Evolutionary conservation across 2,113 vertebrate species (phyloP).

Genomic region (Noctilio leporinus): DNA sequence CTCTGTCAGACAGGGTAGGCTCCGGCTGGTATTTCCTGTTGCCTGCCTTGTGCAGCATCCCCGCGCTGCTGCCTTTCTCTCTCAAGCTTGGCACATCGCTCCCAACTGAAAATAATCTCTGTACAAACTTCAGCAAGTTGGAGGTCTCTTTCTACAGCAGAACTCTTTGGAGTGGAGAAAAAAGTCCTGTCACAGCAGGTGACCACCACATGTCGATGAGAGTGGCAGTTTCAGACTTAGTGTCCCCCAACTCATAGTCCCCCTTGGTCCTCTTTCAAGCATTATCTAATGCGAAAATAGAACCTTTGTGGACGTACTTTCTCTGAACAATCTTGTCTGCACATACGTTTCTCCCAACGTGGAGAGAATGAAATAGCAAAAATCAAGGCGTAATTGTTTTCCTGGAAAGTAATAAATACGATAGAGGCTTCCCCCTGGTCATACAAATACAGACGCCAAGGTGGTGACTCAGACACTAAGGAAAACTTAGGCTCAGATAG

Average conservation of each 20-base stretch:
- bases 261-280: not conserved
- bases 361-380: not conserved
- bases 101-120: not conserved
- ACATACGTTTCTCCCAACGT: not conserved
- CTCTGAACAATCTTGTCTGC: not conserved
- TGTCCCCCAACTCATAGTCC: not conserved
- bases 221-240: not conserved
- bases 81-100: not conserved
- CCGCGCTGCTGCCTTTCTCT: not conserved
- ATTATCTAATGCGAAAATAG: not conserved
- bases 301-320: not conserved
- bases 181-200: not conserved
- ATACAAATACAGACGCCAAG: not conserved
- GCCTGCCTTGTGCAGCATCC: not conserved
- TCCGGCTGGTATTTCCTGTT: conserved; percentile 42
- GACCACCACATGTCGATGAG: not conserved
- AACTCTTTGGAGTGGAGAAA: not conserved
- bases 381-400: not conserved
- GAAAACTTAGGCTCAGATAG: not conserved
- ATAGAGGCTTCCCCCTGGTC: not conserved
- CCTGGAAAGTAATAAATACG: not conserved
- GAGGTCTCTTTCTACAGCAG: not conserved
- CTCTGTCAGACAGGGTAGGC: not conserved
- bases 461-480: not conserved
- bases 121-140: conserved; percentile 21